Base-by-base conservation (phyloP, 2,797 vertebrate species). In the Lepilemur ruficaudatus region DNA sequence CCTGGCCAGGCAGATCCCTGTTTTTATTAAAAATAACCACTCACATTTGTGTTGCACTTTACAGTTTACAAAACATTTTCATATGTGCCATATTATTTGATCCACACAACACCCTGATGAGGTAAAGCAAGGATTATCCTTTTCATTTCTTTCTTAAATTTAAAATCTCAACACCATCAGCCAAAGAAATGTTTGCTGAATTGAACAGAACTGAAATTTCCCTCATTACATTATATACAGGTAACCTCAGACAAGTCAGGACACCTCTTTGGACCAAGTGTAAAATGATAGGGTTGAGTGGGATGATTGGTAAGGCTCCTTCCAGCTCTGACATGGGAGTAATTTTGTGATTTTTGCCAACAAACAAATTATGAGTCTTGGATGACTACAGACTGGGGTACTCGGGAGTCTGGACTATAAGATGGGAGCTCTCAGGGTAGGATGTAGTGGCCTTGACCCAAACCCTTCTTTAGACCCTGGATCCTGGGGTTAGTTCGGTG, bases 271-370 rank as follows among this genome's bases (percentile, higher is more conserved):
- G 84, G 50, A 59, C 38, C 61, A 81, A 55, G 2, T 57, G 38
- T 86, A 87, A 94, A 83, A 95, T 88, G 59, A 73, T 41, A 67
- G 9, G 14, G 22, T 84, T 92, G 48, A 30, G 52, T 86, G 20
- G 65, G 15, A 41, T 83, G 65, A 82, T 63, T 95, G 61, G 59
- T 69, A 69, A 96, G 12, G 14, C 65, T 35, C 32, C 82, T 89
- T 95, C 25, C 38, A 89, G 73, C 52, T 85, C 78, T 73, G 35
- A 89, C 38, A 75, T 52, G 84, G 70, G 41, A 85, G 46, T 89
- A 72, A 72, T 94, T 92, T 94, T 94, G 20, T 91, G 52, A 92
- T 48, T 93, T 95, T 86, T 92, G 32, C n/a, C 50, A 86, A 28
- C 0, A 15, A 78, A 89, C 22, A 87, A 48, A 85, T 91, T 94